phyloP scores from a whole-genome alignment of 2,797 vertebrate species.

The Platyrinchus mystaceus region DNA sequence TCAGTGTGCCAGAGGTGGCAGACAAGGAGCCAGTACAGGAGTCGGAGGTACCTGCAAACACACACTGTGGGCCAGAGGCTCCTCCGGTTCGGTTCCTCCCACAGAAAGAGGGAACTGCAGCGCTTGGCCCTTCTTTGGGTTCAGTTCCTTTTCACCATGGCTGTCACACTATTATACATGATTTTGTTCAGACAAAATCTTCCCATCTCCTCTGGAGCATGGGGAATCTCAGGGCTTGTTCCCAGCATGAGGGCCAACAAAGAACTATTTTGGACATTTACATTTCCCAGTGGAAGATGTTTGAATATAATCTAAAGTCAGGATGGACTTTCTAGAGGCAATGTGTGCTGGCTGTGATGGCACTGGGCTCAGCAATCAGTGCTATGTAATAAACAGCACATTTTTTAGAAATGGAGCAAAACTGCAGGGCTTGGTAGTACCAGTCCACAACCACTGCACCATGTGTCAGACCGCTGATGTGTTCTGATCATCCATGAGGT shows the following conservation, averaged over 20 bases:
- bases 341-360: neutral
- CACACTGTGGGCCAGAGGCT: fast-evolving
- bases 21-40: neutral
- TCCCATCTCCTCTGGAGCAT: neutral
- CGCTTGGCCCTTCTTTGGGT: neutral
- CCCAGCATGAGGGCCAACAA: fast-evolving
- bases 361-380: neutral
- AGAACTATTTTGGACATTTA: neutral
- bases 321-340: neutral
- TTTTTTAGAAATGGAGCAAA: neutral
- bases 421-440: neutral
- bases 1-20: neutral
- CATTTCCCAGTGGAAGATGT: neutral
- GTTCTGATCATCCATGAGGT: neutral
- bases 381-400: fast-evolving
- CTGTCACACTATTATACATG: neutral
- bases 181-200: neutral
- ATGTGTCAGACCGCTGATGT: fast-evolving
- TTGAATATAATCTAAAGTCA: neutral
- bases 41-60: neutral
- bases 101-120: neutral
- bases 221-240: neutral
- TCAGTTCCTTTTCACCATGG: neutral
- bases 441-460: neutral
- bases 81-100: fast-evolving